Conservation (phyloP, 2,113 vertebrate species). For the Upupa epops region DNA sequence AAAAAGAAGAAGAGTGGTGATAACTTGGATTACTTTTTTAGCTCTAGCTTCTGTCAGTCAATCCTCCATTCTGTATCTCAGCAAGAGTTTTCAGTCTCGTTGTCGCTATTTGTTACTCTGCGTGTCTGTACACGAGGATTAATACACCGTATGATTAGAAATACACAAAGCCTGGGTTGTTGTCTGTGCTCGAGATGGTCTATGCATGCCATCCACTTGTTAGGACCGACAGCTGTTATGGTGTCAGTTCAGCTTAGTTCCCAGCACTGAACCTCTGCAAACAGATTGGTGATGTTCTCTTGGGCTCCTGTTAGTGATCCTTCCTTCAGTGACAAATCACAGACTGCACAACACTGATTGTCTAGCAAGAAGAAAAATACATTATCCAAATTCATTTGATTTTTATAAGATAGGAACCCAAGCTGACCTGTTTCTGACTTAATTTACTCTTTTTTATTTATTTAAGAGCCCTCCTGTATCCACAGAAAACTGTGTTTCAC, state of each 20-base stretch:
- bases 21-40: background rate
- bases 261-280: background rate
- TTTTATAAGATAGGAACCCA: background rate
- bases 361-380: background rate
- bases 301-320: background rate
- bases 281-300: background rate
- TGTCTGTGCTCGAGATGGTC: fast-evolving
- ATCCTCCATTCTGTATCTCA: background rate
- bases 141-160: background rate
- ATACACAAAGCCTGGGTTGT: fast-evolving
- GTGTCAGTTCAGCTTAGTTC: constrained; percentile 42
- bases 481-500: background rate
- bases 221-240: background rate
- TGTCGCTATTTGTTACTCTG: background rate
- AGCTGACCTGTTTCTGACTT: background rate
- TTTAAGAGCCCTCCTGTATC: background rate
- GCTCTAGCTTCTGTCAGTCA: background rate
- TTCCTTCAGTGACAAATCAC: background rate
- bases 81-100: background rate
- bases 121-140: background rate
- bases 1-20: background rate
- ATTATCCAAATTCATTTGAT: background rate
- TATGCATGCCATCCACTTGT: background rate
- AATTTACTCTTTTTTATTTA: background rate
- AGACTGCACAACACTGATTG: background rate